Evolutionary conservation across 2,888 invertebrate species (phyloP), one percentile per base, ranked within the genome.

Genomic region (Onthophagus sagittarius): DNA sequence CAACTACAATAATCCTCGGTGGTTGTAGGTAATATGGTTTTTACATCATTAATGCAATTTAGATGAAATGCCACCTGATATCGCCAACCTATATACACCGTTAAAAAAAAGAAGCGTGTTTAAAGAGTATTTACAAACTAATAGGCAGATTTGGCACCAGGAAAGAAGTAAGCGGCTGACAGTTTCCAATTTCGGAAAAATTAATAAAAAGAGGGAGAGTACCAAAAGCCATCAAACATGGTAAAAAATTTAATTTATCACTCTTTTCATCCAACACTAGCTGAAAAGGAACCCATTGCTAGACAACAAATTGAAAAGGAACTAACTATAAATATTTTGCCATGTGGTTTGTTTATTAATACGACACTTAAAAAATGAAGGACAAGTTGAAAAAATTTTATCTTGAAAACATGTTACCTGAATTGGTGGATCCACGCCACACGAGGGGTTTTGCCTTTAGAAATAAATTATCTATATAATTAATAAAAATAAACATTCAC

Each of bases 141-240:
- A 78, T 65, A 71, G 75, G 69, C 77, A 77, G 0, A 15, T 79
- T 11, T 82, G 82, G 81, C 77, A 73, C 33, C 74, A 75, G 39
- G 82, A 82, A 73, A 73, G 82, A 62, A 77, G 69, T 31, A 80
- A 80, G 65, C 76, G 82, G 15, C 70, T 82, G 2, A 82, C 82
- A 11, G 81, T 82, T 4, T 82, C 82, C 0, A 80, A 79, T 77
- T 82, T 82, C 69, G 82, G 76, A 15, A 73, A 71, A 70, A 75
- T 78, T 14, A 77, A 76, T 65, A 76, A 76, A 70, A 75, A 74
- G 75, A 70, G 67, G 39, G 7, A 31, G 14, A 15, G 23, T 3
- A 23, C 23, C 3, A 23, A n/a, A n/a, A 23, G 1, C 23, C 23
- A 23, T 23, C 23, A 23, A 23, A 23, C 3, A 23, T 23, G 1